phyloP scores from a whole-genome alignment of 2,888 invertebrate species.

The Drosophila austrosaltans region DNA sequence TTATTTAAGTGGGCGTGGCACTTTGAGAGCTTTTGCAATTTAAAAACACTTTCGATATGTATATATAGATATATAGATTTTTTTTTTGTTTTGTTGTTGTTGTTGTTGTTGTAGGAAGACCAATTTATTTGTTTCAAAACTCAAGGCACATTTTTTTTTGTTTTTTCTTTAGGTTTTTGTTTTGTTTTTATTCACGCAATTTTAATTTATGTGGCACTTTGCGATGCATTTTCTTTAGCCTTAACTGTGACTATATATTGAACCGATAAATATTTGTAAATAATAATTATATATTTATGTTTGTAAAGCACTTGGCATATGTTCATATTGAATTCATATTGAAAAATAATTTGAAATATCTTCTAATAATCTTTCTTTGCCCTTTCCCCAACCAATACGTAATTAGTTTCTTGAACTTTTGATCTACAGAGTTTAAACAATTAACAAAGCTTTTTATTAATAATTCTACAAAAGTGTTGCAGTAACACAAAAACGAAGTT shows the following conservation, averaged over 20 bases:
- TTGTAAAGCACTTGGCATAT: too few species aligned
- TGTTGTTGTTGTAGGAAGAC: slow-evolving; percentile 57
- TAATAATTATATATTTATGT: not conserved
- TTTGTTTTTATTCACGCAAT: slow-evolving; percentile 23
- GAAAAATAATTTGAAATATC: too few species aligned
- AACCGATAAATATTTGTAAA: not conserved
- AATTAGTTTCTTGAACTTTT: slow-evolving; percentile 5
- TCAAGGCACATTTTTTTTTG: slow-evolving; percentile 62
- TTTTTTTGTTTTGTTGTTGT: slow-evolving; percentile 7
- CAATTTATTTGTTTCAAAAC: slow-evolving; percentile 23
- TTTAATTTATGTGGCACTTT: slow-evolving; percentile 50
- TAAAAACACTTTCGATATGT: slow-evolving; percentile 49
- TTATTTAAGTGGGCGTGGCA: slow-evolving; percentile 61
- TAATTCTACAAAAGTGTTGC: not conserved
- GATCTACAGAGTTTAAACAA: not conserved
- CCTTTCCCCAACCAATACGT: not conserved
- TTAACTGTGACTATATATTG: not conserved
- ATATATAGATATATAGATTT: slow-evolving; percentile 19
- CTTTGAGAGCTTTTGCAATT: slow-evolving; percentile 41
- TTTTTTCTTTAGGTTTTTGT: too few species aligned
- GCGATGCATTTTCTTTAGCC: slow-evolving; percentile 49
- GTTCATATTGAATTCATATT: not conserved
- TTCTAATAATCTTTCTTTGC: too few species aligned
- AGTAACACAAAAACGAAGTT: not conserved
- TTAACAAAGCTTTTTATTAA: not conserved